Evolutionary conservation across 2,888 invertebrate genomes (phyloP).

Genomic region (Spisula subtruncata): DNA sequence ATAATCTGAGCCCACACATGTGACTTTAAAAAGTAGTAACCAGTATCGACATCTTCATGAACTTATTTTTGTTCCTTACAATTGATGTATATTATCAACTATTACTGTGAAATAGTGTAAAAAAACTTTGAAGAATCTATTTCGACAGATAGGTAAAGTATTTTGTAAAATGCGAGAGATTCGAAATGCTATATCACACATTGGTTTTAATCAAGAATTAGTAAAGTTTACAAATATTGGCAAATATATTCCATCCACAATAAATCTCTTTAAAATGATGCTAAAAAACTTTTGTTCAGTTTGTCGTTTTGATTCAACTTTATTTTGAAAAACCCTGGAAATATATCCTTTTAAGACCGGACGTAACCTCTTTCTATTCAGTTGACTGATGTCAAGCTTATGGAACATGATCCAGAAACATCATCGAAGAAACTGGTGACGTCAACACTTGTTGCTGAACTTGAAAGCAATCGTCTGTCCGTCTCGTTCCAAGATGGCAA

Average conservation of each 20-base stretch:
- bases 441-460: slow-evolving; percentile 36
- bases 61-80: not conserved
- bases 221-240: not conserved
- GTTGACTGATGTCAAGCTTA: slow-evolving; percentile 63
- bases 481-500: slow-evolving; percentile 69
- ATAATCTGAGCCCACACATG: no score
- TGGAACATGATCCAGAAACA: slow-evolving; percentile 68
- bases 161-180: not conserved
- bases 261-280: no score
- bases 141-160: not conserved
- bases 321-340: not conserved
- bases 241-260: not conserved
- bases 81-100: not conserved
- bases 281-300: no score
- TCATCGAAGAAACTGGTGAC: slow-evolving; percentile 52
- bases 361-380: slow-evolving; percentile 20
- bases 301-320: no score
- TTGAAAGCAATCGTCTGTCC: slow-evolving; percentile 60
- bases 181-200: not conserved
- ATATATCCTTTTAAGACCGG: not conserved
- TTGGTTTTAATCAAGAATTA: not conserved
- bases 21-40: no score
- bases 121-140: not conserved
- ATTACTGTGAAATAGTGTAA: not conserved
- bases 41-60: not conserved